phyloP scores from a whole-genome alignment of 2,797 vertebrate species.

The Spheniscus humboldti region DNA sequence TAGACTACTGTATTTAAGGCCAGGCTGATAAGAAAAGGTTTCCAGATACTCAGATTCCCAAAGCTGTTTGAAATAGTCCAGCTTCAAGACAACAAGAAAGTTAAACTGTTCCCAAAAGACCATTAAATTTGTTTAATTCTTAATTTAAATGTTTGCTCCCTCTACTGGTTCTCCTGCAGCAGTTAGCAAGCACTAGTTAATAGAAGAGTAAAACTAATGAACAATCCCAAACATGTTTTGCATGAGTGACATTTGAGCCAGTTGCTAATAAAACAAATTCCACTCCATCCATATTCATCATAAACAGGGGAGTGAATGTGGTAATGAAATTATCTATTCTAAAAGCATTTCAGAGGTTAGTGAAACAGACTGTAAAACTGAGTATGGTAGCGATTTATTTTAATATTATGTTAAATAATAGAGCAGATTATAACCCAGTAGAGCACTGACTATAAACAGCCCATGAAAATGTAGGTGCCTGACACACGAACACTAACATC shows the following conservation, averaged over 20 bases:
- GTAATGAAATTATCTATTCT: constrained; percentile 5
- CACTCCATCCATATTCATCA: neutral
- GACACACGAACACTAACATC: neutral
- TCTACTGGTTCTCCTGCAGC: constrained; percentile 29
- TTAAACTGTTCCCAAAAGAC: neutral
- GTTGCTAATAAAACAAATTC: constrained; percentile 26
- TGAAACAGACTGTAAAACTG: constrained; percentile 17
- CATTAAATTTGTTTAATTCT: neutral
- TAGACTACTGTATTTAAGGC: neutral
- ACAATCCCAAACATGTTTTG: neutral
- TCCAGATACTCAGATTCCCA: neutral
- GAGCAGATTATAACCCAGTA: neutral
- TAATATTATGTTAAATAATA: neutral
- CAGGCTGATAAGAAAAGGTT: neutral
- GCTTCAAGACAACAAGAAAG: neutral
- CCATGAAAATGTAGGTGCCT: neutral
- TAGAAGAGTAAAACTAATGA: neutral
- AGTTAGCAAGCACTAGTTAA: neutral
- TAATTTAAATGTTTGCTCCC: constrained; percentile 43
- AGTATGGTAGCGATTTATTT: neutral
- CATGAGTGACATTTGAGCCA: neutral
- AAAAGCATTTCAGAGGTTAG: constrained; percentile 16
- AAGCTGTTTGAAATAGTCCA: neutral
- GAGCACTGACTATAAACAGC: neutral
- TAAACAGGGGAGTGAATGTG: neutral